Percentiles rank a stretch among this genome's conserved stretches.
Conservation (phyloP, 2,113 vertebrate genomes). For the Calypte anna region DNA sequence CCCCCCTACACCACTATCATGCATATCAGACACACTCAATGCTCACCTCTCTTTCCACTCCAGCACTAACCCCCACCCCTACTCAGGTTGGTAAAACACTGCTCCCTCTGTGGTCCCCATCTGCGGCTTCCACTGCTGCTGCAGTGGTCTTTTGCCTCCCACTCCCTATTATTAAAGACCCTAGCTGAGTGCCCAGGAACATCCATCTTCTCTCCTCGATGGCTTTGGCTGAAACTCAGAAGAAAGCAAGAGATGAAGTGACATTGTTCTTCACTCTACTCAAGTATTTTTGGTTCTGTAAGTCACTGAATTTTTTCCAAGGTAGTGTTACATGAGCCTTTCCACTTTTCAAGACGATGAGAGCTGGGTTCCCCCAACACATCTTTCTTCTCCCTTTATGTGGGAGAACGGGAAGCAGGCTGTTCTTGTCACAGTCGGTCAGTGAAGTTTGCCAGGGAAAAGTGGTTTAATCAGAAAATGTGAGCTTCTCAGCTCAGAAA, state of each 20-base stretch:
- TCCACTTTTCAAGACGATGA: not conserved
- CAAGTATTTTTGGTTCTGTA: not conserved
- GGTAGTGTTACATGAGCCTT: not conserved
- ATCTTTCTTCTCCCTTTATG: not conserved
- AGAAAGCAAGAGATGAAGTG: not conserved
- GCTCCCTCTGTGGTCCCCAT: not conserved
- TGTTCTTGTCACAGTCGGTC: fast-evolving
- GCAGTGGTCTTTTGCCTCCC: not conserved
- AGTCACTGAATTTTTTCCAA: not conserved
- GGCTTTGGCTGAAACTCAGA: not conserved
- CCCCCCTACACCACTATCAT: too few species aligned
- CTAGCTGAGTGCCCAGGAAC: fast-evolving
- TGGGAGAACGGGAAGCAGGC: not conserved
- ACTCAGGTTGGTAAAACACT: too few species aligned
- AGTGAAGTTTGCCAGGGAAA: not conserved
- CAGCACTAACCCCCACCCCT: too few species aligned
- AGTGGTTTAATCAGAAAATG: not conserved
- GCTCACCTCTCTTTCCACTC: too few species aligned
- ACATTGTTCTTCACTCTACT: not conserved
- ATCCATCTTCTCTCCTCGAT: not conserved
- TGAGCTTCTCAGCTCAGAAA: not conserved
- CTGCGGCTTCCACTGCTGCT: not conserved
- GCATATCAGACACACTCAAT: too few species aligned
- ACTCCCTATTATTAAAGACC: not conserved
- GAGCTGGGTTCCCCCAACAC: not conserved